Evolutionary conservation across 2,797 vertebrate genomes (phyloP).

Genomic region (Eospalax fontanierii): DNA sequence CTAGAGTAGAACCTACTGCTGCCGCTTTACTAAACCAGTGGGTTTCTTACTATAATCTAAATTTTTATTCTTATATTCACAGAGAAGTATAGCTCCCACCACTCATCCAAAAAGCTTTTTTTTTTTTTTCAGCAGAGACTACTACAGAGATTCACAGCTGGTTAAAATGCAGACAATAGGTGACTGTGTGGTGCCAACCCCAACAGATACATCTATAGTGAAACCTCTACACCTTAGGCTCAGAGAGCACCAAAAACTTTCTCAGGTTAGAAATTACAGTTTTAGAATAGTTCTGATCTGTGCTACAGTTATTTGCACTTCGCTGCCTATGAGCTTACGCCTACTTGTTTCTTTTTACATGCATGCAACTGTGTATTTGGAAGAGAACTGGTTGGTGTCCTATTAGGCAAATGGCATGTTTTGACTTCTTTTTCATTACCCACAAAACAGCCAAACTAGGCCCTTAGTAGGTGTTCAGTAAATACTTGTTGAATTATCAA

Average conservation of each 20-base stretch:
- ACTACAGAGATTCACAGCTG: too few relatives aligned
- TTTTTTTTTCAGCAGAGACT: too few relatives aligned
- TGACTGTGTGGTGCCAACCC: too few relatives aligned
- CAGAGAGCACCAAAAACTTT: neutral
- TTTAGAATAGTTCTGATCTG: neutral
- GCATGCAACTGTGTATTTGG: neutral
- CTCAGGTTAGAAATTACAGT: neutral
- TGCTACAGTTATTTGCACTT: neutral
- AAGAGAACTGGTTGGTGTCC: constrained; percentile 27
- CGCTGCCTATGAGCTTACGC: neutral
- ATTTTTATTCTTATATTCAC: too few relatives aligned
- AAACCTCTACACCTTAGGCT: too few relatives aligned
- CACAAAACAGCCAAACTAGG: neutral
- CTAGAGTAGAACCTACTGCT: too few relatives aligned
- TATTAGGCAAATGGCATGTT: neutral
- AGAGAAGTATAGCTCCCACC: too few relatives aligned
- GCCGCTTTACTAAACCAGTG: too few relatives aligned
- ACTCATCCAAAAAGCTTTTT: too few relatives aligned
- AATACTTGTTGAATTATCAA: neutral
- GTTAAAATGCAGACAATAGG: too few relatives aligned
- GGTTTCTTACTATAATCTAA: too few relatives aligned
- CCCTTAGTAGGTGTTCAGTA: neutral
- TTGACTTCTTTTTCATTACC: neutral
- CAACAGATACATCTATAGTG: too few relatives aligned
- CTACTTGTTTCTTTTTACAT: constrained; percentile 17